Evolutionary conservation across 2,113 vertebrate genomes (phyloP), one percentile per base, ranked within the genome.

Genomic region (Dromiciops gliroides): DNA sequence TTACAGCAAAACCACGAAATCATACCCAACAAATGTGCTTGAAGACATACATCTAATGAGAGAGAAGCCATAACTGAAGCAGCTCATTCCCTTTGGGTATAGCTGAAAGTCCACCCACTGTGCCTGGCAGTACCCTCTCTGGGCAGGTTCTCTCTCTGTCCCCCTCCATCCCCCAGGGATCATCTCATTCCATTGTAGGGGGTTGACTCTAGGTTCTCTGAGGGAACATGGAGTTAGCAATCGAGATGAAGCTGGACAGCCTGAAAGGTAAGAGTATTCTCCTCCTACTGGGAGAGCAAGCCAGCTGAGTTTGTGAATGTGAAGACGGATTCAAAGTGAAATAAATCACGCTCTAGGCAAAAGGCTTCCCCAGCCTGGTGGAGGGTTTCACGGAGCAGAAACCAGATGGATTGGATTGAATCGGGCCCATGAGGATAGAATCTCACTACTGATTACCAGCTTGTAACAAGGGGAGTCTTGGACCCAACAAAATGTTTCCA

Each of bases 361-460:
- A 50, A 8, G 25, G 4, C 14, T 1, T 8, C 23, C 2, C 0
- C 12, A 23, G 91, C 50, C 49, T 90, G 47, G 48, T 90, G 47
- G 47, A 90, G 89, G 89, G 49, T 90, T 56, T 28, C 26, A 4
- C 0, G 22, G 44, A 51, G 25, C n/a, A n/a, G 31, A 91, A 51
- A 51, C 11, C 0, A 24, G 51, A 37, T 52, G 2, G 2, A 37
- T 50, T 44, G 67, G 44, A 83, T 83, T 90, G 89, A 90, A 90
- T 90, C 48, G 6, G 89, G 48, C 89, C 89, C 89, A 50, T 90
- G 89, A 50, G 89, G 89, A 90, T 90, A 90, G 48, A 90, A 49
- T 49, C 89, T 90, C 89, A 90, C 89, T 90, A 90, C 89, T 90
- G 89, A 90, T 90, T 90, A 50, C 89, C 89, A 50, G 89, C 47